Evolutionary conservation across 2,888 invertebrate genomes (phyloP), one percentile per base, ranked within the genome.

Genomic region (Agrotis segetum): DNA sequence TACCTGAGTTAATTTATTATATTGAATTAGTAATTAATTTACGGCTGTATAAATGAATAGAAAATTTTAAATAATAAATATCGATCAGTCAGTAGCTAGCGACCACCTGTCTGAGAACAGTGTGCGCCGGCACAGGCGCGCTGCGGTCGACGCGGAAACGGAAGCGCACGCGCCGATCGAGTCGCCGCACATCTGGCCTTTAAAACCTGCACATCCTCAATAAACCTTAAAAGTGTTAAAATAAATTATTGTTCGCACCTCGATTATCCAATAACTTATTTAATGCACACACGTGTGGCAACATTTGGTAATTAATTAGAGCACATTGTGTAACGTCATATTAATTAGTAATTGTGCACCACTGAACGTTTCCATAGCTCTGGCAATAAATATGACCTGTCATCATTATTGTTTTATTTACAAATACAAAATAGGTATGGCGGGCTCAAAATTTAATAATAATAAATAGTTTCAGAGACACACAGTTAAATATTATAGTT

Each of bases 151-250:
- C 58, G 63, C 82, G 94, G 94, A 94, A 94, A 90, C 95, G 95
- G 95, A 95, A 94, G 92, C 91, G 89, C 91, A 85, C 92, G 92
- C 91, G 92, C 67, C 74, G 77, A 56, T 60, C 76, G 50, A 75
- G 62, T 85, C 88, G 67, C 80, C 49, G 78, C 77, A 87, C 95
- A 95, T 93, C 94, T 95, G 95, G 92, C 91, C 88, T 87, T 86
- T 91, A 86, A 83, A 91, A 90, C 93, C 91, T 90, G 86, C 76
- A 88, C 91, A 92, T 95, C 94, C 95, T 93, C 88, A 88, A 88
- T 89, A 94, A 94, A 86, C 95, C 95, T 88, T 94, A 95, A 85
- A 94, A 95, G 94, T 95, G 94, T 91, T 85, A 85, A 87, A 63
- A 83, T 74, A 69, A 67, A 83, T 80, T 82, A 79, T 84, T 84